Conservation (phyloP, 2,797 vertebrate genomes). For the Zalophus californianus region DNA sequence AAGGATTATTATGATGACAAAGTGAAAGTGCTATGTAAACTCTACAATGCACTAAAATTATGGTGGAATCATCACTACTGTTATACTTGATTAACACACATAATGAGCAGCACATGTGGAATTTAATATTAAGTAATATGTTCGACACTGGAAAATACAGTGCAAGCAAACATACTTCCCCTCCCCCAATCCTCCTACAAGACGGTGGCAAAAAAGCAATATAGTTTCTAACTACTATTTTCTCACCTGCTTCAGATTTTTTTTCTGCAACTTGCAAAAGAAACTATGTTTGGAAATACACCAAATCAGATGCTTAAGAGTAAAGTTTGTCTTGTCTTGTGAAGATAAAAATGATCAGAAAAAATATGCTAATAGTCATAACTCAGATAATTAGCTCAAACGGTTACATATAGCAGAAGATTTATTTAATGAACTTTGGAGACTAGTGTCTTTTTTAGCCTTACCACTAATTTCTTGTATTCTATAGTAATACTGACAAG, state of each 20-base stretch:
- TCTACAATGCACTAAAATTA: conserved; percentile 30
- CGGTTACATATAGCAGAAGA: conserved; percentile 48
- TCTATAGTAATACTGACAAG: conserved; percentile 41
- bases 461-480: conserved; percentile 23
- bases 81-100: conserved; percentile 23
- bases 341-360: conserved; percentile 51
- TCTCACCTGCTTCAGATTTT: conserved; percentile 17
- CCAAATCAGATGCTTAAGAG: conserved; percentile 28
- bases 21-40: conserved; percentile 35
- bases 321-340: conserved; percentile 33
- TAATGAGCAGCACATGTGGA: not conserved
- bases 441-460: not conserved
- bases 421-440: conserved; percentile 35
- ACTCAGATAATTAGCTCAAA: conserved; percentile 50
- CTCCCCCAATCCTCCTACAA: not conserved
- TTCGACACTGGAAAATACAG: not conserved
- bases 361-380: not conserved
- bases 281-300: conserved; percentile 56
- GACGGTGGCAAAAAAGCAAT: not conserved
- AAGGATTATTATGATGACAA: conserved; percentile 28
- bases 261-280: conserved; percentile 46
- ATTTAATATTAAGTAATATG: conserved; percentile 10
- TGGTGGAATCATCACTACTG: conserved; percentile 37
- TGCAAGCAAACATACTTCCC: not conserved
- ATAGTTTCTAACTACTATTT: not conserved